A percentile compares a stretch with the other conserved stretches of the same genome.
Conservation (phyloP, 2,113 vertebrate genomes). For the Ornithorhynchus anatinus region DNA sequence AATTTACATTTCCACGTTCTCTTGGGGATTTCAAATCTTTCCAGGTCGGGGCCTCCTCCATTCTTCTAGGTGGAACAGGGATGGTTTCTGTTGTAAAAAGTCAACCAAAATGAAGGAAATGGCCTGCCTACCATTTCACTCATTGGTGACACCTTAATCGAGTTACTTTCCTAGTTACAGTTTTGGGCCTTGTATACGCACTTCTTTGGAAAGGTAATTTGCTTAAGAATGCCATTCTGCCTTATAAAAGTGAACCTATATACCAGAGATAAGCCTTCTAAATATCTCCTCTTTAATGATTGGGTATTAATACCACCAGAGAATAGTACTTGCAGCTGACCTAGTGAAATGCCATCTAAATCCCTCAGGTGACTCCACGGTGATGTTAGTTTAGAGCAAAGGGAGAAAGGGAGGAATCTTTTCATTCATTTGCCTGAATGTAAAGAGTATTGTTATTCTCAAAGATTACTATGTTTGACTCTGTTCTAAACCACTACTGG, state of each 20-base stretch:
- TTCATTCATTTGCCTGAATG: too few species aligned
- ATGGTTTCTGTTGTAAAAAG: neutral
- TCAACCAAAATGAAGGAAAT: neutral
- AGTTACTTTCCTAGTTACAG: neutral
- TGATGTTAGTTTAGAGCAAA: too few species aligned
- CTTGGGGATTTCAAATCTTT: neutral
- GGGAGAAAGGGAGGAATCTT: too few species aligned
- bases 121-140: neutral
- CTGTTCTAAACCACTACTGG: too few species aligned
- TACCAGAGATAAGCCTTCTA: neutral
- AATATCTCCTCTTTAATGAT: too few species aligned
- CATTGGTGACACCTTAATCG: neutral
- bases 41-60: neutral
- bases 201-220: neutral
- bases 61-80: too few species aligned
- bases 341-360: too few species aligned
- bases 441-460: too few species aligned
- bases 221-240: neutral
- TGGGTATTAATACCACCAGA: neutral
- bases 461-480: too few species aligned
- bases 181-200: too few species aligned
- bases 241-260: fast-evolving
- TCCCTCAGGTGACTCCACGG: too few species aligned
- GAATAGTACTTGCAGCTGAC: too few species aligned
- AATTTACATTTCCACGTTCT: neutral